Evolutionary conservation across 2,888 invertebrate genomes (phyloP).

Genomic region (Lasioglossum marginatum): DNA sequence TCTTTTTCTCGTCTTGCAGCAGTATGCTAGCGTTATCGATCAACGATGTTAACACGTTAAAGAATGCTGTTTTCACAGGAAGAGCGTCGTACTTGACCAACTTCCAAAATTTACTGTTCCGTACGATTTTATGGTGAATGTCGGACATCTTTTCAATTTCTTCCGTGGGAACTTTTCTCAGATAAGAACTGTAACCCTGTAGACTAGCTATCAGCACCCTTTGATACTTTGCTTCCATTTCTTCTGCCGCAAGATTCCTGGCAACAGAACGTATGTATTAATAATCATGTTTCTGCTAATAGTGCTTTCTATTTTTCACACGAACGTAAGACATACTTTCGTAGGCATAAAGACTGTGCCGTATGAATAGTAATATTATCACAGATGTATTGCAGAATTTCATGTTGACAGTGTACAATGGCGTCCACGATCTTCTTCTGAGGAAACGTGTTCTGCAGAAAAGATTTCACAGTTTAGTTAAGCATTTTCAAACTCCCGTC

Average conservation of each 20-base stretch:
- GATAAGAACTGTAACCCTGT: slow-evolving; percentile 88
- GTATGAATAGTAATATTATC: slow-evolving; percentile 89
- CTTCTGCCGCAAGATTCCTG: slow-evolving; percentile 87
- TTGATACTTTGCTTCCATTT: slow-evolving; percentile 89
- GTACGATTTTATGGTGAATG: slow-evolving; percentile 86
- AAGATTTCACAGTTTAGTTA: slow-evolving; percentile 58
- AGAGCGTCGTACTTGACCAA: slow-evolving; percentile 86
- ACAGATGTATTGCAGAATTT: slow-evolving; percentile 90
- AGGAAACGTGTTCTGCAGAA: slow-evolving; percentile 90
- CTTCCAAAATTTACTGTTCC: slow-evolving; percentile 90
- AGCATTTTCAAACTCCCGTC: not conserved
- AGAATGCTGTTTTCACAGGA: slow-evolving; percentile 88
- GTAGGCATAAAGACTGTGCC: slow-evolving; percentile 85
- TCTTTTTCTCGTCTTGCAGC: slow-evolving; percentile 86
- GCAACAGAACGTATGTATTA: slow-evolving; percentile 49
- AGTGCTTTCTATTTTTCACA: not conserved
- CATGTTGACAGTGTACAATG: slow-evolving; percentile 92
- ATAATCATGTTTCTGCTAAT: not conserved
- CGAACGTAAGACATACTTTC: slow-evolving; percentile 82
- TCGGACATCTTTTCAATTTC: slow-evolving; percentile 86
- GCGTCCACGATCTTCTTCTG: slow-evolving; percentile 91
- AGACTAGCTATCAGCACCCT: slow-evolving; percentile 88
- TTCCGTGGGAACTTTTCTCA: slow-evolving; percentile 86
- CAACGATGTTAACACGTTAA: slow-evolving; percentile 87
- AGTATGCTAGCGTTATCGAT: slow-evolving; percentile 87